A percentile compares a stretch with the other conserved stretches of the same genome.
These are phyloP conservation scores for Ganaspis brasiliensis DNA, from an alignment of 2,888 invertebrate species.

Conservation along the genomic window DNA sequence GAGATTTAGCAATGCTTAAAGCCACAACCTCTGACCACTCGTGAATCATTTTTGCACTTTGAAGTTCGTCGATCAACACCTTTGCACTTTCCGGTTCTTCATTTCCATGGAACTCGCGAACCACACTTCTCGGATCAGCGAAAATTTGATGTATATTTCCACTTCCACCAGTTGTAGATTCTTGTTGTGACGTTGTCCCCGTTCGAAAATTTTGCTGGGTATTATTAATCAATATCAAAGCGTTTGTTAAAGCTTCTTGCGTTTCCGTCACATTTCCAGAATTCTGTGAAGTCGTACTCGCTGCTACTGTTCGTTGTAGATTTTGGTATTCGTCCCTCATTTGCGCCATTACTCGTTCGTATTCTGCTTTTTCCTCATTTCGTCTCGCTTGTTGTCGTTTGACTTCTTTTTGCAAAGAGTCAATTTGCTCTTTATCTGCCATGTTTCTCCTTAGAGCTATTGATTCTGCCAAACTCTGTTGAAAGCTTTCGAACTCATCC, in stretches of 20 bases:
- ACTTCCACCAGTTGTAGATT: background rate
- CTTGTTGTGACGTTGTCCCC: background rate
- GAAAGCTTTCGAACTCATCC: too few species aligned
- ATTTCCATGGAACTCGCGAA: conserved; percentile 23
- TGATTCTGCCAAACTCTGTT: too few species aligned
- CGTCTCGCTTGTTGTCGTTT: too few species aligned
- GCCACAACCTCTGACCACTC: conserved; percentile 20
- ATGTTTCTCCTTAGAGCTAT: too few species aligned
- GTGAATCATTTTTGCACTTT: conserved; percentile 11
- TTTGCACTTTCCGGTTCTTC: conserved; percentile 13
- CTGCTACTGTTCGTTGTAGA: too few species aligned
- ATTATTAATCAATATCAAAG: background rate
- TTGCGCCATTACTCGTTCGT: too few species aligned
- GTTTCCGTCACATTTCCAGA: background rate
- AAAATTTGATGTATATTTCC: background rate
- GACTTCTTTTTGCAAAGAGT: too few species aligned
- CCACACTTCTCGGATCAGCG: conserved; percentile 1
- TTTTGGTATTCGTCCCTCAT: too few species aligned
- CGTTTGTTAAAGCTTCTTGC: background rate
- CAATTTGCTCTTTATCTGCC: too few species aligned
- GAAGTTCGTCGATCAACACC: conserved; percentile 21
- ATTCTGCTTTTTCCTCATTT: too few species aligned
- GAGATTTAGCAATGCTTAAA: conserved; percentile 19
- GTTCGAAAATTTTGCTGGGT: background rate
- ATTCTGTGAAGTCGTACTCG: too few species aligned